A percentile compares a stretch with the other conserved stretches of the same genome.
These are phyloP conservation scores for Ostrea edulis DNA, from an alignment of 1,140 invertebrate species.

Conservation along the genomic window DNA sequence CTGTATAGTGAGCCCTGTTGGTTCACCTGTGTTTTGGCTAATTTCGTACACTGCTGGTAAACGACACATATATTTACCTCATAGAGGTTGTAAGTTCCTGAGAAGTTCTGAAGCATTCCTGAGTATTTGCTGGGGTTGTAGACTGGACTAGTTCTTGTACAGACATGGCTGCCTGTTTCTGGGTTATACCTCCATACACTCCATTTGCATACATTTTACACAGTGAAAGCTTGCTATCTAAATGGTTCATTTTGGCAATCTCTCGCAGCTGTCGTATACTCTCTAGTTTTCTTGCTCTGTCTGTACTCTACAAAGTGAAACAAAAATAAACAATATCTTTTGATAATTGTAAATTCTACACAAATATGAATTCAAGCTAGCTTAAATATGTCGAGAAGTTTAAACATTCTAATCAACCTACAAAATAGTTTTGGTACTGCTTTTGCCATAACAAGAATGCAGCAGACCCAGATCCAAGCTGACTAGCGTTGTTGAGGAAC, in stretches of 20 bases:
- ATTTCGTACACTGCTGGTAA: not conserved
- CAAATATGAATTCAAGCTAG: not conserved
- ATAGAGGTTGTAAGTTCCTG: constrained; percentile 75
- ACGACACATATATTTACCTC: constrained; percentile 66
- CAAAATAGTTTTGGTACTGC: constrained; percentile 49
- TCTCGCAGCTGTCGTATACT: constrained; percentile 74
- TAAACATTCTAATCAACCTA: constrained; percentile 35
- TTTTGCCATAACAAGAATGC: constrained; percentile 69
- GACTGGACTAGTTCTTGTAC: constrained; percentile 73
- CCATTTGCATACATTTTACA: constrained; percentile 70
- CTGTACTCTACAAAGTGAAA: constrained; percentile 57
- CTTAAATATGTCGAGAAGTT: not conserved
- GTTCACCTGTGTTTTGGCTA: no score
- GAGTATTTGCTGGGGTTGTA: constrained; percentile 68
- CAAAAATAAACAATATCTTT: no score
- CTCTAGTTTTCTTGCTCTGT: constrained; percentile 66
- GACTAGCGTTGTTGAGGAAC: constrained; percentile 65
- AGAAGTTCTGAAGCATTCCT: constrained; percentile 67
- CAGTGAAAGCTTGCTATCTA: constrained; percentile 71
- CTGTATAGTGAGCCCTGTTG: not conserved
- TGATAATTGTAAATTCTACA: no score
- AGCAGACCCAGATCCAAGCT: constrained; percentile 64
- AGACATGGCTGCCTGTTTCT: constrained; percentile 68
- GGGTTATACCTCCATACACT: constrained; percentile 73
- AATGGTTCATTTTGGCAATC: constrained; percentile 64